Percentiles rank a stretch among this genome's conserved stretches.
Conservation (phyloP, 2,888 invertebrate genomes). For the Julus scandinavius region DNA sequence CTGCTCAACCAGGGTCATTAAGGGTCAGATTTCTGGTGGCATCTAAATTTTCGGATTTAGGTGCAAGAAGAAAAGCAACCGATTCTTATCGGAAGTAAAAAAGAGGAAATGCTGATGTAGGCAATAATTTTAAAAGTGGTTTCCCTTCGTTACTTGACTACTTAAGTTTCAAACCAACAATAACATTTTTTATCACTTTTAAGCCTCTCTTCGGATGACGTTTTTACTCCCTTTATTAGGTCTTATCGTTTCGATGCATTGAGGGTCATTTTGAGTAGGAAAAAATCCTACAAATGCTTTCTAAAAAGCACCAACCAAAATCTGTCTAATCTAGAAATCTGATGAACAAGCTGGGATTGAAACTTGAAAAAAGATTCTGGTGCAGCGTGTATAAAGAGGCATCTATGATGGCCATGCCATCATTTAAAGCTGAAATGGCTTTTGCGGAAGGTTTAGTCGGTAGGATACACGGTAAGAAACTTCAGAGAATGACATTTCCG, state of each 20-base stretch:
- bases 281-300: not conserved
- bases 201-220: not conserved
- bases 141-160: not conserved
- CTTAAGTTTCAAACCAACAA: not conserved
- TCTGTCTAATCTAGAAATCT: not conserved
- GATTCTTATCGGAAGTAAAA: not conserved
- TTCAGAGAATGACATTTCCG: no score
- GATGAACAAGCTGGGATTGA: not conserved
- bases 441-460: not conserved
- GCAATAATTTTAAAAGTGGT: slow-evolving; percentile 8
- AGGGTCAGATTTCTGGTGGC: not conserved
- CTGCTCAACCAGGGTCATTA: not conserved
- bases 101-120: not conserved
- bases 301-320: not conserved
- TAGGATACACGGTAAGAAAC: no score
- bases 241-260: not conserved
- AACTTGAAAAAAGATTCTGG: not conserved
- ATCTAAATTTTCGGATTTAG: not conserved
- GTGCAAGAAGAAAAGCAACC: not conserved
- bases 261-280: not conserved
- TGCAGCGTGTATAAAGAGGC: not conserved
- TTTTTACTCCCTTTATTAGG: not conserved
- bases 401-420: not conserved
- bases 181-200: not conserved
- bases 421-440: not conserved